Conservation (phyloP, 2,888 invertebrate genomes). For the Idaea biselata region DNA sequence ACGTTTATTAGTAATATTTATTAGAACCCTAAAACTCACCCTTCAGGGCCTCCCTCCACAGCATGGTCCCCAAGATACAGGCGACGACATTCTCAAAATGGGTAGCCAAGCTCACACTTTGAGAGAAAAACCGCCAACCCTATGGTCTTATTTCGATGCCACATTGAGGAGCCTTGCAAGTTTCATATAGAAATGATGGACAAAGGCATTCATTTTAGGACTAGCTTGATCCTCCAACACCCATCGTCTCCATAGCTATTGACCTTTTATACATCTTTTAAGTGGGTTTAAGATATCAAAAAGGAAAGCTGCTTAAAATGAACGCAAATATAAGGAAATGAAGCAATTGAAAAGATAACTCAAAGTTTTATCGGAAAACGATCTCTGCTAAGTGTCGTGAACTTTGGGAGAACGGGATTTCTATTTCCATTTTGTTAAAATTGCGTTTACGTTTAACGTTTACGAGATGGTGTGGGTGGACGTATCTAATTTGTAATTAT, state of each 20-base stretch:
- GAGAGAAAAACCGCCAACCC: too few species aligned
- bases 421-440: neutral
- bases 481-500: neutral
- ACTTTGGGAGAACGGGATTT: conserved; percentile 5
- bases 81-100: too few species aligned
- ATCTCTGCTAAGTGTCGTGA: conserved; percentile 8
- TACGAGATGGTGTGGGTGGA: neutral
- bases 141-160: too few species aligned
- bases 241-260: neutral
- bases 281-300: neutral
- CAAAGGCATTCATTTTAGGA: too few species aligned
- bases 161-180: too few species aligned
- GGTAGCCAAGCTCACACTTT: too few species aligned
- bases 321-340: neutral
- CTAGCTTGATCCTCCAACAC: too few species aligned
- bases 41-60: too few species aligned
- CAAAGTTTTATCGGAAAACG: neutral
- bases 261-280: neutral
- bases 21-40: too few species aligned
- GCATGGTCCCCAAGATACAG: too few species aligned
- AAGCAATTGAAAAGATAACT: neutral
- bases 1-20: too few species aligned
- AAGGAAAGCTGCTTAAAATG: neutral
- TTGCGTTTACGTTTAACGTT: neutral
- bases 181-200: too few species aligned